phyloP scores from a whole-genome alignment of 92 coral and sea anemone species.

The Phenganax stokvisi region DNA sequence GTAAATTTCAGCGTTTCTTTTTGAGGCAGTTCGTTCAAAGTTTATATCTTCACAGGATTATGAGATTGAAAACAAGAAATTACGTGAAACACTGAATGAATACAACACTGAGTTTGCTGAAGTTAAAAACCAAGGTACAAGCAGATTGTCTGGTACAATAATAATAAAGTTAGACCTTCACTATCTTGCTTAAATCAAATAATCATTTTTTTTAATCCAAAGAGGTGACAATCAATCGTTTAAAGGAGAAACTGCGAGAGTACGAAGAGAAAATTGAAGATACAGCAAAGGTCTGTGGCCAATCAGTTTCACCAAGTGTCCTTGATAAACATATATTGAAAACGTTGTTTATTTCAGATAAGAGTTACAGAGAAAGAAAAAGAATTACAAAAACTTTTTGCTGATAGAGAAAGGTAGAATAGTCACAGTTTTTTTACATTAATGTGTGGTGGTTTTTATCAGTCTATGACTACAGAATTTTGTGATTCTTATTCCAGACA shows the following conservation, averaged over 20 bases:
- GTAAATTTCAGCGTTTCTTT: background rate
- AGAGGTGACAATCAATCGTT: slow-evolving; percentile 91
- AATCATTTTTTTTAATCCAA: background rate
- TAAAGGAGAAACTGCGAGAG: slow-evolving; percentile 86
- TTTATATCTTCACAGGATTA: slow-evolving; percentile 57
- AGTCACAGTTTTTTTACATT: background rate
- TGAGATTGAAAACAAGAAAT: slow-evolving; percentile 94
- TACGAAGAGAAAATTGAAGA: slow-evolving; percentile 95
- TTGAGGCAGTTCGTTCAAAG: too few relatives aligned
- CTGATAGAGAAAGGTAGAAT: slow-evolving; percentile 65
- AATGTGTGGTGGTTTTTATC: too few relatives aligned
- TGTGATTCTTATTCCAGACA: slow-evolving; percentile 38
- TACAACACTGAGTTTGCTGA: slow-evolving; percentile 98
- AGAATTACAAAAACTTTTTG: slow-evolving; percentile 76
- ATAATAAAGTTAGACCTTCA: background rate
- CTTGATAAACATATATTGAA: background rate
- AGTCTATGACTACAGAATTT: too few relatives aligned
- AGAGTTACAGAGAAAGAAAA: slow-evolving; percentile 84
- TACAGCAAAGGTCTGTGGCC: slow-evolving; percentile 69
- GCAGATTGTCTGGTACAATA: background rate
- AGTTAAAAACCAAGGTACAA: slow-evolving; percentile 91
- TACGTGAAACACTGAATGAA: slow-evolving; percentile 83
- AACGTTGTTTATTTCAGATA: slow-evolving; percentile 35
- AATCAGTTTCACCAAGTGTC: background rate
- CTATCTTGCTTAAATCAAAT: too few relatives aligned